Conservation (phyloP, 2,113 vertebrate genomes). For the Alligator sinensis region DNA sequence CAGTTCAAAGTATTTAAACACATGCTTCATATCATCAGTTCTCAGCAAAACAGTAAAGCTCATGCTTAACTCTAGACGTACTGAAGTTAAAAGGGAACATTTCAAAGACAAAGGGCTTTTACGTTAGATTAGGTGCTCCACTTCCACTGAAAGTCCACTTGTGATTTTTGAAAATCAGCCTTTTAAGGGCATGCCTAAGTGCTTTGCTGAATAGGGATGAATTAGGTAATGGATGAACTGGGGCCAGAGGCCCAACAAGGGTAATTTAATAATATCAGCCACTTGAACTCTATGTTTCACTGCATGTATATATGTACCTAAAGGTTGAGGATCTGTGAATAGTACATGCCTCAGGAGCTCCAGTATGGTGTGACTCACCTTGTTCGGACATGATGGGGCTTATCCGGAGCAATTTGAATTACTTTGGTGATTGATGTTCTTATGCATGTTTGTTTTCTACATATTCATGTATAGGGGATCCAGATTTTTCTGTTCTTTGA, state of each 20-base stretch:
- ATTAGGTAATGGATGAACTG: background rate
- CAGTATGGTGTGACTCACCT: background rate
- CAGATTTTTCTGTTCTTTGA: background rate
- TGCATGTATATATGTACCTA: background rate
- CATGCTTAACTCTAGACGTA: background rate
- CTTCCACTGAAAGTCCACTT: background rate
- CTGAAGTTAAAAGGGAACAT: background rate
- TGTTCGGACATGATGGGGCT: background rate
- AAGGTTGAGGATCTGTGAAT: background rate
- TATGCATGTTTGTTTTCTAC: background rate
- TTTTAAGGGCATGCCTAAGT: background rate
- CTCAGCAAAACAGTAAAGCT: background rate
- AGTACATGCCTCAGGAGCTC: background rate
- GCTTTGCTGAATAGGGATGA: background rate
- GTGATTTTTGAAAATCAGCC: slow-evolving; percentile 2
- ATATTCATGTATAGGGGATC: background rate
- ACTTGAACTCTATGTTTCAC: background rate
- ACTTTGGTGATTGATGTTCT: background rate
- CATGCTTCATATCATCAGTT: background rate
- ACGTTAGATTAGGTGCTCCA: background rate
- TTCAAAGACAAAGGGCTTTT: background rate
- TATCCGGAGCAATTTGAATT: slow-evolving; percentile 12
- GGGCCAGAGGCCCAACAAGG: background rate
- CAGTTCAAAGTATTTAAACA: background rate
- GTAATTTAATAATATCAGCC: background rate